Evolutionary conservation across 2,888 invertebrate genomes (phyloP).

Genomic region (Calliphora vomitoria): DNA sequence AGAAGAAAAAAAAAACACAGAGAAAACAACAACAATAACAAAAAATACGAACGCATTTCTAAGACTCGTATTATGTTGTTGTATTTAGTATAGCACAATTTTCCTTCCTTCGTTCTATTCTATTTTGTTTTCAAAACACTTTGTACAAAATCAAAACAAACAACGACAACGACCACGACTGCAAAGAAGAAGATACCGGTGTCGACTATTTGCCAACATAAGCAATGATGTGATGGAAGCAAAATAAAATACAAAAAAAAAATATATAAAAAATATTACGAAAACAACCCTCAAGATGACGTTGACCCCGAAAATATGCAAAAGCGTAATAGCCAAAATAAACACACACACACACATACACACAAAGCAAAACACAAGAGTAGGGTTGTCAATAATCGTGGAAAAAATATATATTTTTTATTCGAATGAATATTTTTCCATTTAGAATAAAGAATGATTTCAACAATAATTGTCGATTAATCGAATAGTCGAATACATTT

Average conservation of each 20-base stretch:
- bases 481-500: no score
- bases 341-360: slow-evolving; percentile 25
- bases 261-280: slow-evolving; percentile 42
- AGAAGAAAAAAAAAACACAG: neutral
- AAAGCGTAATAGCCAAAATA: slow-evolving; percentile 70
- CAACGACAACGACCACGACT: slow-evolving; percentile 44
- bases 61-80: slow-evolving; percentile 17
- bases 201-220: slow-evolving; percentile 63
- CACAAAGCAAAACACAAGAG: slow-evolving; percentile 3
- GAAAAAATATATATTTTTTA: no score
- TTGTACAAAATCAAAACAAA: slow-evolving; percentile 70
- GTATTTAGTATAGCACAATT: slow-evolving; percentile 36
- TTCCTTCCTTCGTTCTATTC: slow-evolving; percentile 37
- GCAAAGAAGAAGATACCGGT: slow-evolving; percentile 70
- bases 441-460: no score
- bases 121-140: slow-evolving; percentile 52
- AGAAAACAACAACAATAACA: slow-evolving; percentile 28
- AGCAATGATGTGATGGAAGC: slow-evolving; percentile 42
- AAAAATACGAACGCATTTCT: slow-evolving; percentile 39
- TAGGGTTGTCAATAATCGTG: no score
- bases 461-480: no score
- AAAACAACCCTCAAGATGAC: slow-evolving; percentile 77
- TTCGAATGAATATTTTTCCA: no score
- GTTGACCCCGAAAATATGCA: slow-evolving; percentile 76
- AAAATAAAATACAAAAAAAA: slow-evolving; percentile 37